Percentiles rank a stretch among this genome's conserved stretches.
These are phyloP conservation scores for Lepus europaeus DNA, from an alignment of 2,113 vertebrate species.

Conservation along the genomic window DNA sequence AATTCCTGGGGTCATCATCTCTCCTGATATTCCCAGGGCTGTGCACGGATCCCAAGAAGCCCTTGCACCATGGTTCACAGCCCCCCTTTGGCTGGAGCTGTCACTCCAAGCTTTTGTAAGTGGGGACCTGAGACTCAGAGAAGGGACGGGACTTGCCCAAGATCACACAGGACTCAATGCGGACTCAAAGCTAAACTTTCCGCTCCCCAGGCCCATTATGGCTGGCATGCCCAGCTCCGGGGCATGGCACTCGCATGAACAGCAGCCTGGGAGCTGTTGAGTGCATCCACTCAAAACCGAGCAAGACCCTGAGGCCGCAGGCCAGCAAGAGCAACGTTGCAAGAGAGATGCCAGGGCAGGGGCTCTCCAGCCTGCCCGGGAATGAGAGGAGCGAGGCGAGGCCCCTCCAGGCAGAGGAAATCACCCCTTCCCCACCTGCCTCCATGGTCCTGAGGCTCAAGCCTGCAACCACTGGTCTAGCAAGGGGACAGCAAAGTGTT, in stretches of 20 bases:
- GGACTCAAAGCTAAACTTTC: not conserved
- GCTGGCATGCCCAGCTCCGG: not conserved
- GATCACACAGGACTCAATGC: not conserved
- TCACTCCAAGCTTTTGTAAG: not conserved
- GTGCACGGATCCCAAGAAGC: not conserved
- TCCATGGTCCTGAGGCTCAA: not conserved
- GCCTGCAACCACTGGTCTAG: not conserved
- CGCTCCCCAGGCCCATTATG: not conserved
- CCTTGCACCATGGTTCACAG: not conserved
- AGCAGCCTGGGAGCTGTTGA: not conserved
- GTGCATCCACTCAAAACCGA: not conserved
- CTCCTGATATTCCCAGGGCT: not conserved
- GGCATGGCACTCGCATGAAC: not conserved
- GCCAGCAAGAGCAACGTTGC: not conserved
- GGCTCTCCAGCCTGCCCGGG: not conserved
- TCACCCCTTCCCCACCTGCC: accelerated
- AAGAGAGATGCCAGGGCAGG: not conserved
- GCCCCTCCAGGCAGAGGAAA: not conserved
- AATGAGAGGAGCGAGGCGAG: not conserved
- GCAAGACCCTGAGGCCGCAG: not conserved
- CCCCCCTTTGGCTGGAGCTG: not conserved
- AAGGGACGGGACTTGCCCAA: not conserved
- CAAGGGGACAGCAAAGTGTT: too few relatives aligned
- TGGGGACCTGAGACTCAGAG: not conserved
- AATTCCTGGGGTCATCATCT: not conserved